phyloP scores from a whole-genome alignment of 2,797 vertebrate species.

The Arnoldichthys spilopterus region DNA sequence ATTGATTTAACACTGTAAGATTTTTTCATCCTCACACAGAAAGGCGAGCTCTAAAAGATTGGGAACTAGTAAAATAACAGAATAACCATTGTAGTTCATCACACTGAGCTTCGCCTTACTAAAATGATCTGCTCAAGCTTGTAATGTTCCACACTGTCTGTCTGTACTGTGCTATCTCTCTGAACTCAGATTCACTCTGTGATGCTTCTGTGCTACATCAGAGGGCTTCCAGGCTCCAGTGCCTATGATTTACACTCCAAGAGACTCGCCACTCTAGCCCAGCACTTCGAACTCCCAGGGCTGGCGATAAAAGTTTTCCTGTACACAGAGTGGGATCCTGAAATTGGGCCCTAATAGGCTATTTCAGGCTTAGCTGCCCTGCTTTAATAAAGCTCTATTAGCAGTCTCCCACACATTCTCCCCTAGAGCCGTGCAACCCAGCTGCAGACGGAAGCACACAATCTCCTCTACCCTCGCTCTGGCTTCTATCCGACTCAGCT shows the following conservation, averaged over 20 bases:
- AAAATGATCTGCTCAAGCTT: background rate
- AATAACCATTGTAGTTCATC: background rate
- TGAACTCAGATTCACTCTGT: conserved; percentile 13
- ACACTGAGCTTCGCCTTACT: background rate
- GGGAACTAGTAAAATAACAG: background rate
- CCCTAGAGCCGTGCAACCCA: conserved; percentile 19
- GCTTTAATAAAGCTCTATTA: conserved; percentile 56
- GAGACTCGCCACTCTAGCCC: background rate
- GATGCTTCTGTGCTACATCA: conserved; percentile 5
- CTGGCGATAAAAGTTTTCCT: conserved; percentile 18
- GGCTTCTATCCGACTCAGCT: conserved; percentile 53
- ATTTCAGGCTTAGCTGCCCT: conserved; percentile 50
- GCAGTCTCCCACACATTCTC: conserved; percentile 32
- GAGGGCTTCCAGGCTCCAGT: background rate
- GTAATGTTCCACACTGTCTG: background rate
- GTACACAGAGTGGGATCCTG: conserved; percentile 15
- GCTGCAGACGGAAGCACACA: conserved; percentile 51
- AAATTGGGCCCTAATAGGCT: conserved; percentile 50
- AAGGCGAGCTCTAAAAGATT: too few relatives aligned
- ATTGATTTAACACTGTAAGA: too few relatives aligned
- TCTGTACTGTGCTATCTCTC: conserved; percentile 10
- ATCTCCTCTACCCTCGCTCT: conserved; percentile 58
- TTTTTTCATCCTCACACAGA: too few relatives aligned
- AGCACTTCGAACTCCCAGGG: conserved; percentile 15
- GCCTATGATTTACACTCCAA: background rate